Base-by-base conservation (phyloP, 2,888 invertebrate species). In the Micoletzkya japonica region DNA sequence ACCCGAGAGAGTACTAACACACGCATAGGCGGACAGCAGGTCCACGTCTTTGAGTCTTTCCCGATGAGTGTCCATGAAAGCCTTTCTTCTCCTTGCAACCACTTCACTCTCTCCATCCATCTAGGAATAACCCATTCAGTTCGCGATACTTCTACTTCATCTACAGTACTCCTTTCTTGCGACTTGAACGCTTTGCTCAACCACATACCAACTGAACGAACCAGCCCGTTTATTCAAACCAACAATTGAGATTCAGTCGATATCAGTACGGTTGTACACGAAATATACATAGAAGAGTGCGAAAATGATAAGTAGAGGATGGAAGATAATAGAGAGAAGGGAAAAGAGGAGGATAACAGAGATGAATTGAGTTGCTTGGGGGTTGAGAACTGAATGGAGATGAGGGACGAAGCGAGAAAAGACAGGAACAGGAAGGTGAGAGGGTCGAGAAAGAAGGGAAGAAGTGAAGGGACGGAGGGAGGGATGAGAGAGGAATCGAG, bases 361-460 rank as follows among this genome's bases (percentile, higher is more conserved):
- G 1, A 20, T 37, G 14, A 54, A 36, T 32, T 66, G 64, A n/a
- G 14, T 6, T 10, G 54, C 64, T 26, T 30, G 44, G 1, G 64
- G 54, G 36, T 54, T 52, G 54, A 66, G 52, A 37, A 44, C 64
- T 24, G 64, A 54, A 20, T 66, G 54, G 37, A 54, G 54, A 30
- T 66, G 64, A 37, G 64, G 64, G 10, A 66, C 34, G 64, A 66
- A 66, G n/a, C 64, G 64, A 54, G 64, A 37, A 20, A 37, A 66
- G 17, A 66, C 37, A 37, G 64, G 64, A 30, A 66, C 64, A 24
- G 64, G 36, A 54, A 4, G 64, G 64, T 6, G 64, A 52, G 28
- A 28, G 26, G 4, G 50, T 49, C 17, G 64, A 50, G 26, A 44
- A 26, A 24, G 37, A 28, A 34, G 24, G 26, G n/a, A 20, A 66